These are phyloP conservation scores for Ooceraea biroi DNA, from an alignment of 1,140 invertebrate genomes.

Conservation along the genomic window DNA sequence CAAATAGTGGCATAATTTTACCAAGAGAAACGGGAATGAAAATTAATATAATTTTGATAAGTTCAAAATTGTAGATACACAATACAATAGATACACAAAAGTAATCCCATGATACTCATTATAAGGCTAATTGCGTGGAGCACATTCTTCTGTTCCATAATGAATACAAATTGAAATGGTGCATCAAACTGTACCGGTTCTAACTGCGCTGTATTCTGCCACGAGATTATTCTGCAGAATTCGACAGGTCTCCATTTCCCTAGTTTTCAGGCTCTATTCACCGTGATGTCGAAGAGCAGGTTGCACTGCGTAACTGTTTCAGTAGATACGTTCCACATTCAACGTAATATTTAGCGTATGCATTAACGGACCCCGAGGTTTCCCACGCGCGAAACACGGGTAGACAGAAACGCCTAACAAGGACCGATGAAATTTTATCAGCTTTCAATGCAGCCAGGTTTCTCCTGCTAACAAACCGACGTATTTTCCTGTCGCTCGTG, in stretches of 20 bases:
- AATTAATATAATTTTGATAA: background rate
- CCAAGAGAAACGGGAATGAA: background rate
- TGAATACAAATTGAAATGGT: background rate
- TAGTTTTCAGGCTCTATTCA: background rate
- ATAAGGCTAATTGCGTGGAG: background rate
- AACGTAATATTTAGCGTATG: constrained; percentile 39
- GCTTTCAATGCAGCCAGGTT: constrained; percentile 33
- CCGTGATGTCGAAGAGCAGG: constrained; percentile 2
- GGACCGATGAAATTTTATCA: constrained; percentile 60
- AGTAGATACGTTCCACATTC: constrained; percentile 10
- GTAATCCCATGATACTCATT: constrained; percentile 5
- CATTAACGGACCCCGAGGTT: constrained; percentile 35
- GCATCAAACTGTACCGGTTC: background rate
- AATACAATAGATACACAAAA: background rate
- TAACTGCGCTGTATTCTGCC: constrained; percentile 18
- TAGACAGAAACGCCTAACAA: constrained; percentile 53
- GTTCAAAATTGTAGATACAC: background rate
- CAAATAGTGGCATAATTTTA: constrained; percentile 9
- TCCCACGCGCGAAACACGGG: constrained; percentile 55
- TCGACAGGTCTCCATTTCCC: background rate
- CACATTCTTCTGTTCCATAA: background rate
- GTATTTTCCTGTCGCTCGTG: constrained; percentile 55
- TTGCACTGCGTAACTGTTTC: constrained; percentile 31
- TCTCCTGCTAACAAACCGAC: background rate
- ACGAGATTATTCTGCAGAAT: background rate